phyloP scores from a whole-genome alignment of 2,888 invertebrate species.

The Dasypogon diadema region DNA sequence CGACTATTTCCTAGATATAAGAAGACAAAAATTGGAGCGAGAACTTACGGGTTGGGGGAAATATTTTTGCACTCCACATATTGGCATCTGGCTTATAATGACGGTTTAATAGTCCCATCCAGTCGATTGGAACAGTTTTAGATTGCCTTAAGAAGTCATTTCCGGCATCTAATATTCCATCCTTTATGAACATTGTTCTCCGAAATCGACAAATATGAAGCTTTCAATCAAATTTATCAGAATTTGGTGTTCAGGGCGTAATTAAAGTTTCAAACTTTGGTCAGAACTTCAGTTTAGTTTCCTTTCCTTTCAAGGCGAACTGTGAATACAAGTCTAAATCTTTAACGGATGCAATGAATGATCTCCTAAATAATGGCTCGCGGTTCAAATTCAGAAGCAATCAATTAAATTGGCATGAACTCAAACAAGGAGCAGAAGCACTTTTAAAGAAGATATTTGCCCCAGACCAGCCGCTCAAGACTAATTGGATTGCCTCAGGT shows the following conservation, averaged over 20 bases:
- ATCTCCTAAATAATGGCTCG: conserved; percentile 5
- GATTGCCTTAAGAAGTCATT: too few species aligned
- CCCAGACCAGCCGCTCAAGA: neutral
- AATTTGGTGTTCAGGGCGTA: neutral
- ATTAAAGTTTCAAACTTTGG: neutral
- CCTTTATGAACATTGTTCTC: too few species aligned
- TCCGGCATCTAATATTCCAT: too few species aligned
- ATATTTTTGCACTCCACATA: neutral
- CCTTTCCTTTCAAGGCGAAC: neutral
- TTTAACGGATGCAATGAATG: conserved; percentile 25
- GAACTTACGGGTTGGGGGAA: conserved; percentile 20
- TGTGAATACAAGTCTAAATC: conserved; percentile 1
- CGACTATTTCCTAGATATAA: neutral
- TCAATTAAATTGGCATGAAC: conserved; percentile 38
- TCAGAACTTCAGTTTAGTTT: neutral
- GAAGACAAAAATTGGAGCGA: conserved; percentile 2
- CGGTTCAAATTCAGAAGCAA: conserved; percentile 33
- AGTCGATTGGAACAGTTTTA: too few species aligned
- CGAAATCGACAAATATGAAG: too few species aligned
- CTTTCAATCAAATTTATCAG: too few species aligned
- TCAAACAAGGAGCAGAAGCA: conserved; percentile 11
- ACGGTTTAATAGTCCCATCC: conserved; percentile 8
- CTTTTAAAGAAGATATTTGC: conserved; percentile 29
- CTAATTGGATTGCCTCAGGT: neutral
- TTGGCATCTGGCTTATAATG: conserved; percentile 11